Evolutionary conservation across 2,113 vertebrate species (phyloP), one percentile per base, ranked within the genome.

Genomic region (Lucifuga dentata): DNA sequence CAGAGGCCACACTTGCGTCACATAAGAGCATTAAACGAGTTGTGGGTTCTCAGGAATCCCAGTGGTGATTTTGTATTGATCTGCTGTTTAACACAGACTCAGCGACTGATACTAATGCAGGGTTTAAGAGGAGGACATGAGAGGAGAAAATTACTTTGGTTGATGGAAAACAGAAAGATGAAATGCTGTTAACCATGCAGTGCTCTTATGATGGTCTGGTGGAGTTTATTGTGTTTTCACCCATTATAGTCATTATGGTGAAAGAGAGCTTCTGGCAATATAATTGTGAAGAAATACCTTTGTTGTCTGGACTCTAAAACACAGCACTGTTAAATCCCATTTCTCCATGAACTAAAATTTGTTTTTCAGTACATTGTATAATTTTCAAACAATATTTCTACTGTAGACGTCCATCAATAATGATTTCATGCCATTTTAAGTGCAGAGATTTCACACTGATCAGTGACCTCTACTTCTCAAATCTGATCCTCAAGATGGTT

Each of bases 201-300:
- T 55, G 46, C 60, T 43, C 59, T 83, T 84, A 89, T 92, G 90
- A 92, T 92, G 92, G 92, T 91, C 91, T 88, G 76, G 11, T 92
- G 89, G 73, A 89, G 63, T 74, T 78, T 32, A 40, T 61, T 81
- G 67, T 69, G 70, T 83, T 81, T 85, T 84, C 88, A 78, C 68
- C 68, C 84, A 56, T 69, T 83, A 62, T 60, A 56, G 39, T 77
- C 68, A 78, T 90, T 86, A n/a, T 86, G 64, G 63, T 55, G 11
- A 67, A 67, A 73, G 29, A 77, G 23, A 52, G 20, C 26, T 51
- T 17, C 39, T 73, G 76, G 68, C 63, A 62, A 29, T n/a, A 51
- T 20, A 11, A 11, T 16, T 29, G 48, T 20, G 6, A 62, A 68
- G 35, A 80, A 80, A 76, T 70, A 48, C n/a, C 20, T 9, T 45